These are phyloP conservation scores for Tubulanus polymorphus DNA, from an alignment of 2,888 invertebrate genomes.

Conservation along the genomic window DNA sequence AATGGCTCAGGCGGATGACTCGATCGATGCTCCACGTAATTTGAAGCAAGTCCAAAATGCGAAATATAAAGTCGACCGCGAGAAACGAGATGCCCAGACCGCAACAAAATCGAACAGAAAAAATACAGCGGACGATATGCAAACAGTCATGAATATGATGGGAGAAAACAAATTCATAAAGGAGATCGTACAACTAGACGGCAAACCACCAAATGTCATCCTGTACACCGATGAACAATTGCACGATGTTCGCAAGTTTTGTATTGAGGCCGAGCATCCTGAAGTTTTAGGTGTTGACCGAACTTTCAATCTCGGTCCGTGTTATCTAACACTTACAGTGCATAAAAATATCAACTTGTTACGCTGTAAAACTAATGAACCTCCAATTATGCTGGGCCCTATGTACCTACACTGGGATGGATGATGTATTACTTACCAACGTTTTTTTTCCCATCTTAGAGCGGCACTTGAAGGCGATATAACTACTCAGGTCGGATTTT, in stretches of 20 bases:
- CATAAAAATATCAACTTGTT: neutral
- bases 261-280: no score
- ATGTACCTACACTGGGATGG: slow-evolving; percentile 2
- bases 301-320: neutral
- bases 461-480: no score
- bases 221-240: neutral
- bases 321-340: neutral
- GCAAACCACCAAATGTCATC: neutral
- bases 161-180: no score
- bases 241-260: no score
- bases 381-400: neutral
- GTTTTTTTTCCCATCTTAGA: no score
- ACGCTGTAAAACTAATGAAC: neutral
- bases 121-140: neutral
- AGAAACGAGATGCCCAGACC: neutral
- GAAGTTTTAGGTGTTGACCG: neutral
- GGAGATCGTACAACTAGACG: neutral
- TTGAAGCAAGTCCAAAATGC: neutral
- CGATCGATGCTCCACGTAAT: neutral
- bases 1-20: neutral
- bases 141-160: no score
- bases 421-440: no score
- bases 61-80: neutral
- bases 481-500: no score
- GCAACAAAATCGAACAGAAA: neutral